Evolutionary conservation across 2,113 vertebrate genomes (phyloP).

Genomic region (Campylorhamphus procurvoides): DNA sequence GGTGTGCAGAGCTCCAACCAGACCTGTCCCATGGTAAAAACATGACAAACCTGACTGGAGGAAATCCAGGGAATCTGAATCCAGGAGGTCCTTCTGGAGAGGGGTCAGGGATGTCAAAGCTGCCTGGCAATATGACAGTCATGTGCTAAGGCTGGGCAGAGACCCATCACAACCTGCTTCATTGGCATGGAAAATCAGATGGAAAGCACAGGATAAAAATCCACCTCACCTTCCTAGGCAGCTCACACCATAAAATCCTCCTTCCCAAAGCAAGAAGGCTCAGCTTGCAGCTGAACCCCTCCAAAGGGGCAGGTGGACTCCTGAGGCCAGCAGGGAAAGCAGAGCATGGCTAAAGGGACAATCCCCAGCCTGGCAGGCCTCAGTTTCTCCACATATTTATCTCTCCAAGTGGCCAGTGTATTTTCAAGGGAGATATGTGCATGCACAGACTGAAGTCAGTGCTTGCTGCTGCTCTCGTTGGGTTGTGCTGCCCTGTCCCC

Average conservation of each 20-base stretch:
- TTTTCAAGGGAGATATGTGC: background rate
- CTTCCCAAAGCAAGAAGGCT: background rate
- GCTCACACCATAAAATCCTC: background rate
- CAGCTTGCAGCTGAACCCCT: background rate
- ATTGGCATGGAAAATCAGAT: background rate
- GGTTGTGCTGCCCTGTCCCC: background rate
- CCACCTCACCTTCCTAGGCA: background rate
- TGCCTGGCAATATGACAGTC: background rate
- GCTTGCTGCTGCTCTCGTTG: accelerated
- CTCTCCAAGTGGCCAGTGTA: background rate
- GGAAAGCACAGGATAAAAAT: background rate
- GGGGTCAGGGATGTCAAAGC: background rate
- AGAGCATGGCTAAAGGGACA: background rate
- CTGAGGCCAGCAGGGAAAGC: background rate
- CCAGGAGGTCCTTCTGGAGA: background rate
- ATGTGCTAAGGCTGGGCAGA: background rate
- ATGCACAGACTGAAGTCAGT: background rate
- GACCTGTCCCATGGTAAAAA: background rate
- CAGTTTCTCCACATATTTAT: background rate
- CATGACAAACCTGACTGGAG: background rate
- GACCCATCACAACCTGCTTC: background rate
- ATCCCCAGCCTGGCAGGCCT: background rate
- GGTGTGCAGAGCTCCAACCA: background rate
- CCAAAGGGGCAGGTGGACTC: background rate
- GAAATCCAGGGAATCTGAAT: background rate